phyloP scores from a whole-genome alignment of 2,888 invertebrate genomes.

The Andrena camellia region DNA sequence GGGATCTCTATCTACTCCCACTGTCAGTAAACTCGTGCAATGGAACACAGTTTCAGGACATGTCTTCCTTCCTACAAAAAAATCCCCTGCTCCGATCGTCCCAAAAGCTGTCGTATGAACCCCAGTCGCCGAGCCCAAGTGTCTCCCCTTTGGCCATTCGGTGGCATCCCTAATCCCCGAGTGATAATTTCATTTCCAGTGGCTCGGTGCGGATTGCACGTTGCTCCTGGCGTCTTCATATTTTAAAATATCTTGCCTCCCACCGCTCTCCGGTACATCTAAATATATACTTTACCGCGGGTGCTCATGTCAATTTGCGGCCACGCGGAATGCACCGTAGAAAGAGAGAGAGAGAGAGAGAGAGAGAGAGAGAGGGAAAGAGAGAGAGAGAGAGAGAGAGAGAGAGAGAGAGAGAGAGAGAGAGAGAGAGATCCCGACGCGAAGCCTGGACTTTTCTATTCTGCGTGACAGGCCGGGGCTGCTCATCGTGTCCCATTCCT shows the following conservation, averaged over 20 bases:
- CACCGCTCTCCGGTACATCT: constrained; percentile 52
- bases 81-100: too few species aligned
- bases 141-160: too few species aligned
- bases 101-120: too few species aligned
- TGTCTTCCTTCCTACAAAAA: too few species aligned
- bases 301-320: constrained; percentile 64
- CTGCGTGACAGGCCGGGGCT: not conserved
- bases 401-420: not conserved
- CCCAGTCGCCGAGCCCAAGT: too few species aligned
- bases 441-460: constrained; percentile 25
- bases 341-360: not conserved
- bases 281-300: constrained; percentile 66
- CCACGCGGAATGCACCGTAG: constrained; percentile 43
- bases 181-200: constrained; percentile 48
- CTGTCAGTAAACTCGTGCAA: too few species aligned
- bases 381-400: not conserved
- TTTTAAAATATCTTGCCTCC: constrained; percentile 70
- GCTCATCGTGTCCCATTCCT: constrained; percentile 2
- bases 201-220: constrained; percentile 63
- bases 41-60: too few species aligned
- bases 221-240: constrained; percentile 46
- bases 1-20: too few species aligned
- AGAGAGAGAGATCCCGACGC: not conserved
- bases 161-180: not conserved
- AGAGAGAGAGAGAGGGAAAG: too few species aligned